Percentiles rank a stretch among this genome's conserved stretches.
These are phyloP conservation scores for Malurus elegans DNA, from an alignment of 2,113 vertebrate genomes.

Conservation along the genomic window DNA sequence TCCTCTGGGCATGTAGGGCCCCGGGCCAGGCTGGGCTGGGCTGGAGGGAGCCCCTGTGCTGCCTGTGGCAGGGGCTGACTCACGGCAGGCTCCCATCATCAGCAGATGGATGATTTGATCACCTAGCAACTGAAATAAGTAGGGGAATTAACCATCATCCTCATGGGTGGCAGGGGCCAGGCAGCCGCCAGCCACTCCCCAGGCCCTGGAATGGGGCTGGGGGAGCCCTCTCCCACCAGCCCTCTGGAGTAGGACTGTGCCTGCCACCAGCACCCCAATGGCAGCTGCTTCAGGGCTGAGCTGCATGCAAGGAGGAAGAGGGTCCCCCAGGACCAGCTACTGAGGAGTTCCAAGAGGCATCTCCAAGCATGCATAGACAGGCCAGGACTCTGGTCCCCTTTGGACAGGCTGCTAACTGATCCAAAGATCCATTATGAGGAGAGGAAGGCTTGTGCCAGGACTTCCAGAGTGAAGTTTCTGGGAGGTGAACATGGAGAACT, in stretches of 20 bases:
- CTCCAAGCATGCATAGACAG: not conserved
- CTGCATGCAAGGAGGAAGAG: not conserved
- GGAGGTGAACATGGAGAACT: not conserved
- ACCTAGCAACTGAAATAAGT: slow-evolving; percentile 60
- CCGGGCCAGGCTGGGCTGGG: not conserved
- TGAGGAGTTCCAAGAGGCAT: not conserved
- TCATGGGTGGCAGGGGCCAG: not conserved
- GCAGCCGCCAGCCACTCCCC: not conserved
- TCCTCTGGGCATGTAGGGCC: not conserved
- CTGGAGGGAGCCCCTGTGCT: not conserved
- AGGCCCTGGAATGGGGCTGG: not conserved
- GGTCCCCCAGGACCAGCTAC: not conserved
- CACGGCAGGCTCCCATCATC: slow-evolving; percentile 15
- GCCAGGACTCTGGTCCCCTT: not conserved
- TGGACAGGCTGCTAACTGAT: not conserved
- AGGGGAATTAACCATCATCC: not conserved
- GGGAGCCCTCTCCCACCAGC: not conserved
- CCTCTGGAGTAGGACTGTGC: fast-evolving
- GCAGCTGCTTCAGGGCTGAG: not conserved
- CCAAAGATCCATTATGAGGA: not conserved
- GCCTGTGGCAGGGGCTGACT: slow-evolving; percentile 42
- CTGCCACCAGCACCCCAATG: not conserved
- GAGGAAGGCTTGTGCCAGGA: not conserved
- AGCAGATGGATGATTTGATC: slow-evolving; percentile 67
- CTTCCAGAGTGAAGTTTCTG: not conserved